These are phyloP conservation scores for Liodrosophila aerea DNA, from an alignment of 2,888 invertebrate species.

Conservation along the genomic window DNA sequence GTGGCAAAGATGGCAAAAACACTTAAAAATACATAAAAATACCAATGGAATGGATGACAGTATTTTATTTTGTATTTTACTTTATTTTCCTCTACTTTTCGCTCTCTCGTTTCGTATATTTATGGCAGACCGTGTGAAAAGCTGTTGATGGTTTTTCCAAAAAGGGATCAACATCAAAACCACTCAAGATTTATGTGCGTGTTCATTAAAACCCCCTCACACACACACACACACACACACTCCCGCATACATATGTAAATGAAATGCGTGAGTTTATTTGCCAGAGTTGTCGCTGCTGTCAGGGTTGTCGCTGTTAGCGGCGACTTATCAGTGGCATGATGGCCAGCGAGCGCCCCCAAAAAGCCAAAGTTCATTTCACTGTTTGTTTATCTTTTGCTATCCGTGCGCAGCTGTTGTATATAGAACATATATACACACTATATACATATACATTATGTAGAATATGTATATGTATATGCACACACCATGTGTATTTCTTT, in stretches of 20 bases:
- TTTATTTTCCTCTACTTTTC: neutral
- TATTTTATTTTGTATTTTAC: slow-evolving; percentile 12
- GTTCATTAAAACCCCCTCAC: slow-evolving; percentile 41
- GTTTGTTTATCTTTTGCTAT: slow-evolving; percentile 45
- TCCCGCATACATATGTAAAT: slow-evolving; percentile 26
- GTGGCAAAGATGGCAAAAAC: slow-evolving; percentile 49
- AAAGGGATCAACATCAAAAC: slow-evolving; percentile 45
- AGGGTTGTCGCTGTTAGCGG: slow-evolving; percentile 7
- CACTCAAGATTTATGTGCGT: slow-evolving; percentile 49
- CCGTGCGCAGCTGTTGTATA: slow-evolving; percentile 43
- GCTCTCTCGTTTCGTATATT: slow-evolving; percentile 23
- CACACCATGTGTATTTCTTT: slow-evolving; percentile 11
- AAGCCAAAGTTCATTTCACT: slow-evolving; percentile 41
- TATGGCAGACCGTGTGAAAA: slow-evolving; percentile 41
- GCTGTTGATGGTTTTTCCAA: slow-evolving; percentile 40
- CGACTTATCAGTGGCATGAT: slow-evolving; percentile 36
- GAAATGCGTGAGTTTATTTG: slow-evolving; percentile 49
- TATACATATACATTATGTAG: slow-evolving; percentile 1
- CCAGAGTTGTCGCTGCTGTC: slow-evolving; percentile 23
- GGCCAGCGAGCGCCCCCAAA: slow-evolving; percentile 17
- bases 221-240: no score
- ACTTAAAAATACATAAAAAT: slow-evolving; percentile 76
- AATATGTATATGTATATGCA: slow-evolving; percentile 23
- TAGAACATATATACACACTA: slow-evolving; percentile 1
- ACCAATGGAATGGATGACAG: slow-evolving; percentile 45